phyloP scores from a whole-genome alignment of 2,113 vertebrate genomes.

The Platycercus adscitus region DNA sequence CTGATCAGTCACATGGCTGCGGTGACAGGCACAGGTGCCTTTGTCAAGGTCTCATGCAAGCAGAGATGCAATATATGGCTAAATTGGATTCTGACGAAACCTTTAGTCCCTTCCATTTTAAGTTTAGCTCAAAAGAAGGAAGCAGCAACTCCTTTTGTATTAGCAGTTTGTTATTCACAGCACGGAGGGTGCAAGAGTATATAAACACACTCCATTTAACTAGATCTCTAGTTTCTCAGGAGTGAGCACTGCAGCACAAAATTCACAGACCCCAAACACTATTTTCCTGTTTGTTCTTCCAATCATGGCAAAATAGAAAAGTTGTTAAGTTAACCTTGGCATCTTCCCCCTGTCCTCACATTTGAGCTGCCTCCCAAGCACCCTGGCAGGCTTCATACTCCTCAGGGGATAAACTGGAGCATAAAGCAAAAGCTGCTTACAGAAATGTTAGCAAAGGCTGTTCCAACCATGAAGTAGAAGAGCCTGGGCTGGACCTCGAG shows the following conservation, averaged over 20 bases:
- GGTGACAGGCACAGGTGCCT: fast-evolving
- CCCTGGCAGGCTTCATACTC: not conserved
- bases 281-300: not conserved
- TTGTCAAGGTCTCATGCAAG: not conserved
- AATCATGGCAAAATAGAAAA: not conserved
- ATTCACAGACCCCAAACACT: not conserved
- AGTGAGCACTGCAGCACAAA: not conserved
- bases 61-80: not conserved
- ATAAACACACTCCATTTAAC: not conserved
- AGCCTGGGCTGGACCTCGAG: constrained; percentile 88
- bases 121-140: not conserved
- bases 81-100: not conserved
- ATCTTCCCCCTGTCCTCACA: not conserved
- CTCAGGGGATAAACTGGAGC: not conserved
- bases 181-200: fast-evolving
- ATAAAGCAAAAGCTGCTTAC: constrained; percentile 74
- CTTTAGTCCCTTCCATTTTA: not conserved
- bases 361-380: not conserved
- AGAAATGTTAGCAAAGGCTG: constrained; percentile 94
- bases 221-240: not conserved
- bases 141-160: not conserved
- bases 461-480: constrained; percentile 97
- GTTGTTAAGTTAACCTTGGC: not conserved
- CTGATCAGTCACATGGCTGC: not conserved
- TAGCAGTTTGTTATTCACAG: not conserved